phyloP scores from a whole-genome alignment of 2,113 vertebrate genomes.

The Burhinus oedicnemus region DNA sequence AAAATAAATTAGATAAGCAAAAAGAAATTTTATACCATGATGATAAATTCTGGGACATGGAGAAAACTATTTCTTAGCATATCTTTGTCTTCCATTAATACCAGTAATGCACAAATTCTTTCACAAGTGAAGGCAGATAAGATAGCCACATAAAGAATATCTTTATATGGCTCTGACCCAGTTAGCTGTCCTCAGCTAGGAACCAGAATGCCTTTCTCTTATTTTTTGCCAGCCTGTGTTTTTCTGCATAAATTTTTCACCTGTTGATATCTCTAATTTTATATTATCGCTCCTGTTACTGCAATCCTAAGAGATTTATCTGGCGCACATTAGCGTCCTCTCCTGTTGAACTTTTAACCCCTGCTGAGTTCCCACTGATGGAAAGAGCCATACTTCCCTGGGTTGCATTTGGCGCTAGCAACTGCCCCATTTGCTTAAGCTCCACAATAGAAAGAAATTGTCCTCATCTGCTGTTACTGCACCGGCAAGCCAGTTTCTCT shows the following conservation, averaged over 20 bases:
- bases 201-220: neutral
- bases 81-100: neutral
- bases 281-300: neutral
- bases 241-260: constrained; percentile 14
- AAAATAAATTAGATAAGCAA: neutral
- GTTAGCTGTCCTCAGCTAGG: neutral
- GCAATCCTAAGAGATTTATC: neutral
- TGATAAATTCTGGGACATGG: neutral
- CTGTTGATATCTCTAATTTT: constrained; percentile 7
- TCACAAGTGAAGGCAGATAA: neutral
- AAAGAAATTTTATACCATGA: neutral
- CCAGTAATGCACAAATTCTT: neutral
- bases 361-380: neutral
- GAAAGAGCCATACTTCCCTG: neutral
- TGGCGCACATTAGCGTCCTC: neutral
- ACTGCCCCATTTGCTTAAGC: neutral
- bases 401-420: neutral
- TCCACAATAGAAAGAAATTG: neutral
- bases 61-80: neutral
- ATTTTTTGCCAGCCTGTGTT: neutral
- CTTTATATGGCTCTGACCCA: constrained; percentile 29
- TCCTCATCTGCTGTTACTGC: neutral
- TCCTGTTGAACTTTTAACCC: neutral
- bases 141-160: neutral
- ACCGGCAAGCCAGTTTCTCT: neutral